phyloP scores from a whole-genome alignment of 2,113 vertebrate genomes.

The Rattus norvegicus region DNA sequence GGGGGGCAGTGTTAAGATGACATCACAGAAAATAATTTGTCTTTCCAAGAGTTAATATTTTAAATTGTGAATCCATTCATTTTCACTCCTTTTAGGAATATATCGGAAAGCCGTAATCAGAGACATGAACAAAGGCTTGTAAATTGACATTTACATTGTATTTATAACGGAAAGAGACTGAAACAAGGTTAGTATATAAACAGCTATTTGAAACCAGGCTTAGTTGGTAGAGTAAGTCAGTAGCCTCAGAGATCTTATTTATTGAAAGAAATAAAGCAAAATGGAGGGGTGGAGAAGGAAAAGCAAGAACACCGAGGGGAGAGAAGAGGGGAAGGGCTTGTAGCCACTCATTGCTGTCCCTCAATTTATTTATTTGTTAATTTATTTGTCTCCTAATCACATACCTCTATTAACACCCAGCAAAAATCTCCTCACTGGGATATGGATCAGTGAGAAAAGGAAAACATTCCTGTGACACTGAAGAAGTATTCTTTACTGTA shows the following conservation, averaged over 20 bases:
- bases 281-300: fast-evolving
- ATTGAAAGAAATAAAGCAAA: background rate
- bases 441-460: background rate
- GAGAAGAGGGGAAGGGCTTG: background rate
- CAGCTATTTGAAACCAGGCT: background rate
- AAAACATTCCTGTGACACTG: background rate
- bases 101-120: slow-evolving; percentile 5
- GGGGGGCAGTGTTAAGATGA: background rate
- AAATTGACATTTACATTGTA: background rate
- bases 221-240: too few species aligned
- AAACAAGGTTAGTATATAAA: background rate
- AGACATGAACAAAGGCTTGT: background rate
- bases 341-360: background rate
- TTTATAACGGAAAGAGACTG: background rate
- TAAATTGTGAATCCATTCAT: background rate
- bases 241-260: background rate
- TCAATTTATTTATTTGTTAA: background rate
- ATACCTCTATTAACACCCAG: background rate
- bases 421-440: background rate
- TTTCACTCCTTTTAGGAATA: background rate
- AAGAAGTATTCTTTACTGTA: background rate
- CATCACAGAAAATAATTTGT: background rate
- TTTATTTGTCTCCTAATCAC: background rate
- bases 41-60: background rate
- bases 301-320: background rate